These are phyloP conservation scores for Emmelina monodactyla DNA, from an alignment of 2,888 invertebrate species.

Conservation along the genomic window DNA sequence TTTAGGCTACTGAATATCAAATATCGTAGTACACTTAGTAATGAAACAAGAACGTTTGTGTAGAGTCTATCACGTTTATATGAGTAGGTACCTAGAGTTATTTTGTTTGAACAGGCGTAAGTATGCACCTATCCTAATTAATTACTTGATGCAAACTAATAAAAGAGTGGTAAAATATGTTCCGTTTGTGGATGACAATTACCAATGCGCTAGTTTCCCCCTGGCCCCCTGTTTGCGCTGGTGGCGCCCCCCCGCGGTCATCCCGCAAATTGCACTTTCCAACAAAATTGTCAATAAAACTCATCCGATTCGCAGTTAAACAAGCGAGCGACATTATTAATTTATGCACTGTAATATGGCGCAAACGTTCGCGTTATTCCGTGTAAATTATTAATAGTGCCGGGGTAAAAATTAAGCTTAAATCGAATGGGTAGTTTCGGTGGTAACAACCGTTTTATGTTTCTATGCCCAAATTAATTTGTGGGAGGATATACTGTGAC, in stretches of 20 bases:
- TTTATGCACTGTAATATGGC: slow-evolving; percentile 66
- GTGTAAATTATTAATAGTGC: slow-evolving; percentile 65
- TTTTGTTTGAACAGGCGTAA: too few species aligned
- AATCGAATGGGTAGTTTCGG: slow-evolving; percentile 63
- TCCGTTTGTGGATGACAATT: slow-evolving; percentile 1
- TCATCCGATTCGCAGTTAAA: slow-evolving; percentile 67
- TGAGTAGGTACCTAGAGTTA: too few species aligned
- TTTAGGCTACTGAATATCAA: too few species aligned
- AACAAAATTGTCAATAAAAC: slow-evolving; percentile 67
- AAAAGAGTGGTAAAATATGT: slow-evolving; percentile 1
- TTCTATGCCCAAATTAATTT: slow-evolving; percentile 55
- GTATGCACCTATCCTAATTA: too few species aligned
- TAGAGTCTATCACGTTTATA: too few species aligned
- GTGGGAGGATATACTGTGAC: slow-evolving; percentile 38
- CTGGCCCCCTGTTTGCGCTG: slow-evolving; percentile 13
- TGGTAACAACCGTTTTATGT: slow-evolving; percentile 56
- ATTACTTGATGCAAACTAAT: too few species aligned
- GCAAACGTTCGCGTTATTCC: slow-evolving; percentile 60
- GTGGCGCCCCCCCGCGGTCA: slow-evolving; percentile 37
- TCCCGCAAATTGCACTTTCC: slow-evolving; percentile 65
- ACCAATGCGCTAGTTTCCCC: slow-evolving; percentile 30
- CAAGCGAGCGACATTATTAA: slow-evolving; percentile 65
- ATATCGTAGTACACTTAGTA: too few species aligned
- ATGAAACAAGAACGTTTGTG: too few species aligned
- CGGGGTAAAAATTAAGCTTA: slow-evolving; percentile 66